Base-by-base conservation (phyloP, 2,888 invertebrate species). In the Myopa tessellatipennis region DNA sequence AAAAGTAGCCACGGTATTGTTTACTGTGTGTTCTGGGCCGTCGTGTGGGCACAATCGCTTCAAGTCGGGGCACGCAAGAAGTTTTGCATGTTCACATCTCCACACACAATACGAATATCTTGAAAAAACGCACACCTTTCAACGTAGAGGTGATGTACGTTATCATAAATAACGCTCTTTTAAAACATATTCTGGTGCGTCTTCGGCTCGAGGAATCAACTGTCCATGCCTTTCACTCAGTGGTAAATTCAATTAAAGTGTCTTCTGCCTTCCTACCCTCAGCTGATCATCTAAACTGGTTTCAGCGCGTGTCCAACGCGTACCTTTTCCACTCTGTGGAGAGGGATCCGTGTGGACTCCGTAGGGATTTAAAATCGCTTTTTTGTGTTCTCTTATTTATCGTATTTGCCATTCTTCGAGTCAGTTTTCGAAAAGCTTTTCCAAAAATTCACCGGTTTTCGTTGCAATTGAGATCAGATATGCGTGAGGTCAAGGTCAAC, bases 401-500 rank as follows among this genome's bases (percentile, higher is more conserved):
- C 3, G 6, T 38, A 5, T 63, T 34, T 50, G 45, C 14, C 16
- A 16, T 74, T 50, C 8, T 16, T 40, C 16, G 34, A 34, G 38
- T 58, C 16, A 18, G 4, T 55, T 36, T 36, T 71, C 34, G 36
- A 36, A 60, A 58, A 38, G 60, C n/a, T 16, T 38, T 69, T 5
- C 10, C 6, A 6, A 26, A 12, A 36, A 34, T 34, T 65, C 34
- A 55, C n/a, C 58, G 38, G 16, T 12, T 7, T 38, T 38, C 34
- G 34, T 12, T 65, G 65, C 38, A 34, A 26, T 69, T 18, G 55
- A 18, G n/a, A 6, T 50, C 45, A 10, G 6, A 14, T 55, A 34
- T 16, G 50, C 70, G 8, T 55, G 60, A 68, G 75, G 68, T 75
- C 75, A 75, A 75, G 75, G 75, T 75, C 69, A 75, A 75, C 58